phyloP scores from a whole-genome alignment of 2,888 invertebrate genomes.

The Lasioglossum oenotherae region DNA sequence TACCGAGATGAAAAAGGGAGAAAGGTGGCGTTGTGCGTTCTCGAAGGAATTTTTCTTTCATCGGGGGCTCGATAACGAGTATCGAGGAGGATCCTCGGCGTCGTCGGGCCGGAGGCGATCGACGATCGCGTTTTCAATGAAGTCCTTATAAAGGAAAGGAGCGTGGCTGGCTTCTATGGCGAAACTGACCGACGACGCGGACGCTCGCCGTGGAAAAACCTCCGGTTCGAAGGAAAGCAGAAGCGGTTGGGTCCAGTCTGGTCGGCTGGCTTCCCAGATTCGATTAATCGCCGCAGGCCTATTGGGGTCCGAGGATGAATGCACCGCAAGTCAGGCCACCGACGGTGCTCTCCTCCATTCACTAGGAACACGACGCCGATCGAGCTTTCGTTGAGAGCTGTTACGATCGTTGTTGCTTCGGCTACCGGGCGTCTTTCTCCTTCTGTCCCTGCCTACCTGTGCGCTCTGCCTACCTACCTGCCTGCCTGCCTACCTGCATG shows the following conservation, averaged over 20 bases:
- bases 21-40: neutral
- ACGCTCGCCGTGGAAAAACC: conserved; percentile 65
- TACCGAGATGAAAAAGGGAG: neutral
- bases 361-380: conserved; percentile 57
- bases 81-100: neutral
- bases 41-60: neutral
- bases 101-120: conserved; percentile 20
- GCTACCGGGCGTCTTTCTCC: conserved; percentile 21
- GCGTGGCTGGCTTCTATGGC: conserved; percentile 62
- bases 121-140: conserved; percentile 74
- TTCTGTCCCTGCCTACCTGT: neutral
- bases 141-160: conserved; percentile 77
- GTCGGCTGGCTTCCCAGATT: conserved; percentile 46
- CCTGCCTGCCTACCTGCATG: conserved; percentile 40
- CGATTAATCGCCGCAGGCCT: conserved; percentile 68
- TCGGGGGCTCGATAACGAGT: neutral
- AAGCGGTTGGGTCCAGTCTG: conserved; percentile 36
- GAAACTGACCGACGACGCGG: conserved; percentile 29
- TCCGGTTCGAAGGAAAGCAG: conserved; percentile 66
- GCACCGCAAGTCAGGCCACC: conserved; percentile 66
- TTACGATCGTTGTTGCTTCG: conserved; percentile 32
- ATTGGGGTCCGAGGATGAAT: conserved; percentile 66
- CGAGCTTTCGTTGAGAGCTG: conserved; percentile 61
- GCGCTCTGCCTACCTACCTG: neutral
- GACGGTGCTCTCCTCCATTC: conserved; percentile 59